These are phyloP conservation scores for Eutolmus rufibarbis DNA, from an alignment of 2,888 invertebrate species.

Conservation along the genomic window DNA sequence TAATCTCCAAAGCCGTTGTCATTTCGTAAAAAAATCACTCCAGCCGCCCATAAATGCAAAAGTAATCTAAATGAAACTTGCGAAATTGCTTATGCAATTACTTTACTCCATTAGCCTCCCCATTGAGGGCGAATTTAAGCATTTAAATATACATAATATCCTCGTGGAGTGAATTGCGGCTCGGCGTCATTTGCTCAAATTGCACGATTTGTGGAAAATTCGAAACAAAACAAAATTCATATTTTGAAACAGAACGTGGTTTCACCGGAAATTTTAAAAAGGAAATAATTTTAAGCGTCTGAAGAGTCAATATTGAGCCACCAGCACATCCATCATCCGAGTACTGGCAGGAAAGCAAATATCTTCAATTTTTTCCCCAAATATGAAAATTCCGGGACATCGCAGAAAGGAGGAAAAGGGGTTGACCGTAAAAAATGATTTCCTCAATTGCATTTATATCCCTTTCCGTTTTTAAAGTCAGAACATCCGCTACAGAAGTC, in stretches of 20 bases:
- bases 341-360: constrained; percentile 12
- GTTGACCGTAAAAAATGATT: constrained; percentile 56
- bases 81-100: background rate
- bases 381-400: constrained; percentile 15
- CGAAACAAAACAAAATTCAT: background rate
- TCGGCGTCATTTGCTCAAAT: background rate
- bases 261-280: background rate
- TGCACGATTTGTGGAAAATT: background rate
- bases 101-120: background rate
- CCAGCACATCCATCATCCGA: background rate
- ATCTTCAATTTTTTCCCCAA: constrained; percentile 27
- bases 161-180: background rate
- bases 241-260: background rate
- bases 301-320: constrained; percentile 16
- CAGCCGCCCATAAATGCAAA: background rate
- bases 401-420: background rate
- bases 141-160: background rate
- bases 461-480: constrained; percentile 58
- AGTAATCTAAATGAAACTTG: background rate
- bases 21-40: background rate
- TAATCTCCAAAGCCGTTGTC: background rate
- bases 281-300: constrained; percentile 19
- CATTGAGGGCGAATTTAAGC: background rate
- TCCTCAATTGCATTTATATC: constrained; percentile 60
- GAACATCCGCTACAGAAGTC: constrained; percentile 54